phyloP scores from a whole-genome alignment of 2,113 vertebrate genomes.

The Pipra filicauda region DNA sequence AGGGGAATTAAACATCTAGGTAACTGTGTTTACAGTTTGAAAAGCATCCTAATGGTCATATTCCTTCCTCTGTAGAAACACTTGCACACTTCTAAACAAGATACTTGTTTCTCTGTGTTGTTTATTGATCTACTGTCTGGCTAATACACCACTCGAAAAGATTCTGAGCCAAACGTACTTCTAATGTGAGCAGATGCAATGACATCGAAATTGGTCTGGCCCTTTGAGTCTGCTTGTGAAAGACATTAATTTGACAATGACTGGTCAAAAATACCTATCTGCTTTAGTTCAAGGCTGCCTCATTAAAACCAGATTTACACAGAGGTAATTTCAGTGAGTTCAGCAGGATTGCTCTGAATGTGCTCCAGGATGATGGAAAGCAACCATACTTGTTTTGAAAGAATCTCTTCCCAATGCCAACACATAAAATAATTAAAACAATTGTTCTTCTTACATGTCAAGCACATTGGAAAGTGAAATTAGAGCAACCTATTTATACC shows the following conservation, averaged over 20 bases:
- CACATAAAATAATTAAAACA: background rate
- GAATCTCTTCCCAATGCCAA: background rate
- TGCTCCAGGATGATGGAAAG: background rate
- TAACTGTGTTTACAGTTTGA: conserved; percentile 28
- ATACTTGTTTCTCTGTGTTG: background rate
- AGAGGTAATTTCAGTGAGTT: background rate
- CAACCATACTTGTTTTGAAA: background rate
- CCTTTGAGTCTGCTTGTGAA: background rate
- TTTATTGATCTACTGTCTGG: conserved; percentile 11
- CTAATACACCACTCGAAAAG: background rate
- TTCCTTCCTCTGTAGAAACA: background rate
- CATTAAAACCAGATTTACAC: background rate
- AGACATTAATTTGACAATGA: background rate
- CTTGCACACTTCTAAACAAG: background rate
- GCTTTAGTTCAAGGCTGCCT: background rate
- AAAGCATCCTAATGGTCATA: background rate
- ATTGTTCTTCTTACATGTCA: background rate
- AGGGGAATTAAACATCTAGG: conserved; percentile 2
- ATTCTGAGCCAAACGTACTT: background rate
- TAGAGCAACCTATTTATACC: background rate
- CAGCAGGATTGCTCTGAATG: background rate
- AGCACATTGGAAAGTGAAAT: background rate
- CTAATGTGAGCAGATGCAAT: background rate
- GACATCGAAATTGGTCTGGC: background rate
- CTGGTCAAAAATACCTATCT: background rate